Percentiles rank a stretch among this genome's conserved stretches.
These are phyloP conservation scores for Melanogrammus aeglefinus DNA, from an alignment of 2,797 vertebrate genomes.

Conservation along the genomic window DNA sequence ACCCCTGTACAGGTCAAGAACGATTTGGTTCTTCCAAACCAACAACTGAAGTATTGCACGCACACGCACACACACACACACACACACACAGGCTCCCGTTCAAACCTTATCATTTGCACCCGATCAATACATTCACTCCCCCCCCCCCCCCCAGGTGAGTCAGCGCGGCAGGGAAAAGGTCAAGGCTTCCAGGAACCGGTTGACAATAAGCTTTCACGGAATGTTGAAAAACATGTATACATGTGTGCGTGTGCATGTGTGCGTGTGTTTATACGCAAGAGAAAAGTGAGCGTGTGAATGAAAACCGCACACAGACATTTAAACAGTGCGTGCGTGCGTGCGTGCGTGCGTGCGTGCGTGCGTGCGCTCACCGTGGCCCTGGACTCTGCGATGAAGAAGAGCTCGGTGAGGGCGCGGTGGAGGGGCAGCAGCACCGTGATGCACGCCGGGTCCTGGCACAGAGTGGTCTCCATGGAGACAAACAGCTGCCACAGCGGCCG, in stretches of 20 bases:
- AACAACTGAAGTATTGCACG: neutral
- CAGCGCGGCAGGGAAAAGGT: neutral
- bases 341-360: neutral
- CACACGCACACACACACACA: constrained; percentile 7
- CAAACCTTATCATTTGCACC: too few relatives aligned
- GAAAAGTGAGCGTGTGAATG: neutral
- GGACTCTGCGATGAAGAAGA: constrained; percentile 93
- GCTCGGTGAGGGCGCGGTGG: constrained; percentile 92
- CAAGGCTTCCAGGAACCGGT: neutral
- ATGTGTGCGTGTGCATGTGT: neutral
- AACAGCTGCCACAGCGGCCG: constrained; percentile 95
- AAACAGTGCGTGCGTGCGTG: neutral
- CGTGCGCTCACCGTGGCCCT: constrained; percentile 81
- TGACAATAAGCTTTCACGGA: neutral
- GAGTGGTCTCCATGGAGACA: constrained; percentile 84
- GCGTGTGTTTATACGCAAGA: neutral
- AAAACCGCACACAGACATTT: neutral
- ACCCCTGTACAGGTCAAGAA: neutral
- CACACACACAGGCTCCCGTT: neutral
- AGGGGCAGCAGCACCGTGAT: constrained; percentile 89
- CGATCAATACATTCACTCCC: too few relatives aligned
- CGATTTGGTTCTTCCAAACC: neutral
- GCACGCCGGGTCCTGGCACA: constrained; percentile 81
- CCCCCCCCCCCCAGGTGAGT: too few relatives aligned
- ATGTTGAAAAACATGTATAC: neutral